These are phyloP conservation scores for Caenorhabditis wallacei DNA, from an alignment of 2,888 invertebrate species.

Conservation along the genomic window DNA sequence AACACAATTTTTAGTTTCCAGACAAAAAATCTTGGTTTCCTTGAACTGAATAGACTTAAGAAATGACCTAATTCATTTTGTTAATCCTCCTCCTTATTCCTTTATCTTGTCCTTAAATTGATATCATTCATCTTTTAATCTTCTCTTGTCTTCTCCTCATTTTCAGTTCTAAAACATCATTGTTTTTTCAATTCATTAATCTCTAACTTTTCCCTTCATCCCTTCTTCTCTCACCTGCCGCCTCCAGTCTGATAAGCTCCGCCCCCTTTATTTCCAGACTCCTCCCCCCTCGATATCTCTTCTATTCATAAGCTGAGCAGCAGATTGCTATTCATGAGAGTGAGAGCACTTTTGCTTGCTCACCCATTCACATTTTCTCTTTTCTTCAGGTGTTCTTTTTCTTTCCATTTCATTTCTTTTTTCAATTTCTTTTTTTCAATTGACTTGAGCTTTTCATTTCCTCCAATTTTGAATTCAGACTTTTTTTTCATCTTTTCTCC, in stretches of 20 bases:
- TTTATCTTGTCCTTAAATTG: conserved; percentile 13
- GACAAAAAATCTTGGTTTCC: not conserved
- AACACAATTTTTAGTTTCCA: not conserved
- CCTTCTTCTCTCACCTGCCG: not conserved
- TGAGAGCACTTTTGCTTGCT: conserved; percentile 18
- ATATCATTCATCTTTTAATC: conserved; percentile 26
- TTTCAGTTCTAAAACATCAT: not conserved
- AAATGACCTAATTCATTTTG: conserved; percentile 10
- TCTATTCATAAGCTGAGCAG: conserved; percentile 26
- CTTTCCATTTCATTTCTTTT: conserved; percentile 26
- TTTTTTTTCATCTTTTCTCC: conserved; percentile 14
- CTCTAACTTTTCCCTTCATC: conserved; percentile 31
- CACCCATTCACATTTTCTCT: conserved; percentile 1
- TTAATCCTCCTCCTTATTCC: conserved; percentile 4
- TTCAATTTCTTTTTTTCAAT: conserved; percentile 15
- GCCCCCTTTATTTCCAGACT: conserved; percentile 13
- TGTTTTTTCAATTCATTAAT: conserved; percentile 26
- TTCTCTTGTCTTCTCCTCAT: conserved; percentile 3
- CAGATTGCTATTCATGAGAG: conserved; percentile 46
- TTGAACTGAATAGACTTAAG: not conserved
- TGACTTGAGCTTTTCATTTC: conserved; percentile 25
- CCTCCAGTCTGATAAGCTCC: conserved; percentile 9
- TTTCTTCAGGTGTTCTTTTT: conserved; percentile 32
- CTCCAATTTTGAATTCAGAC: conserved; percentile 21
- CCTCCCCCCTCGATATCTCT: conserved; percentile 8